Base-by-base conservation (phyloP, 2,113 vertebrate species). In the Archocentrus centrarchus region DNA sequence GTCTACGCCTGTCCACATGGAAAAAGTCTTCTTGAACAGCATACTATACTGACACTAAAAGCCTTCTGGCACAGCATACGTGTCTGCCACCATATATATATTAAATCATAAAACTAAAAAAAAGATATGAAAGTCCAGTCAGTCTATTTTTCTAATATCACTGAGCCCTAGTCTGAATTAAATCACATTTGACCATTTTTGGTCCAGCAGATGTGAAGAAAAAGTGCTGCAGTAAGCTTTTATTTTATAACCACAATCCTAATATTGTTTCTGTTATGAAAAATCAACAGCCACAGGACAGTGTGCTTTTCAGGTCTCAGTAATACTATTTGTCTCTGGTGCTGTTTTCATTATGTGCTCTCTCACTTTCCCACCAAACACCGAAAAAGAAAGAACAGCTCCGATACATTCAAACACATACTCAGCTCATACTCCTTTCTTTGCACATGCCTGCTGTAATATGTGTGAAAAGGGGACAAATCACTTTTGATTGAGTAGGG, bases 231-330 rank as follows among this genome's bases (percentile, higher is more conserved):
- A 75, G 75, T 86, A 76, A 91, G 53, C 73, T 50, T 44, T 32
- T 53, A 77, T 85, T 89, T 88, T 13, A 81, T 79, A 66, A 79
- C 73, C 73, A 44, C 59, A n/a, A n/a, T 59, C 24, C 63, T 89
- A 80, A 92, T 88, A 87, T 88, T 27, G 60, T 93, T 94, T 87
- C 59, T 81, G 41, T 91, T 84, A 86, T 91, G 82, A 92, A 89
- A 86, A 81, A 85, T 73, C 85, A 88, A 80, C 79, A 3, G 77
- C 47, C 83, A 76, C 73, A 82, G 73, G 75, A 81, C 63, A 78
- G 10, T 24, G 7, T 2, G 27, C 9, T 63, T 58, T 53, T 58
- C 35, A 13, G 7, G 18, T 27, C 44, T 87, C 77, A 79, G 50
- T 84, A 85, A 82, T 10, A 0, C 61, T 18, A 62, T 60, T 83